A percentile compares a stretch with the other conserved stretches of the same genome.
These are phyloP conservation scores for Tortricodes alternella DNA, from an alignment of 2,888 invertebrate genomes.

Conservation along the genomic window DNA sequence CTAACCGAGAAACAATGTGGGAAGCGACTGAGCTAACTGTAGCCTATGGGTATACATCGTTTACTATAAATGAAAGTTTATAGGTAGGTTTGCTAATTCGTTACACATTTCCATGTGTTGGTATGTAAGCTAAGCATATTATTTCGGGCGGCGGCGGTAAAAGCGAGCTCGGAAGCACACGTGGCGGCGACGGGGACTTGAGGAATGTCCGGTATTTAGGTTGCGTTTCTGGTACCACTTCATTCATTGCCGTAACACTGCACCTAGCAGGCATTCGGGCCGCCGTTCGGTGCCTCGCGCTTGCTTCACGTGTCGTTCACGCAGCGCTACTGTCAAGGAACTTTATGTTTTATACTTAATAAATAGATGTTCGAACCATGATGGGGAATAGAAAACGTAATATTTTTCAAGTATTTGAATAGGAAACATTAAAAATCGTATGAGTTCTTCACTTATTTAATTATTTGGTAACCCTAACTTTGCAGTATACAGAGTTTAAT, in stretches of 20 bases:
- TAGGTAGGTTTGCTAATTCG: conserved; percentile 58
- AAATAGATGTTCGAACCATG: too few species aligned
- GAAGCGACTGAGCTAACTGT: conserved; percentile 20
- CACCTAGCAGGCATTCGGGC: conserved; percentile 56
- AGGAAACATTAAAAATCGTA: too few species aligned
- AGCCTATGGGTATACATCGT: conserved; percentile 14
- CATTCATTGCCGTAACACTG: conserved; percentile 79
- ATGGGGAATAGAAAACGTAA: too few species aligned
- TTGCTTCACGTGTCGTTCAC: conserved; percentile 4
- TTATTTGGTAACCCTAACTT: too few species aligned
- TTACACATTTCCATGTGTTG: conserved; percentile 61
- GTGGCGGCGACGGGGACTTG: conserved; percentile 67
- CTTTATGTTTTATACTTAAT: too few species aligned
- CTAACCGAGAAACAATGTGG: conserved; percentile 22
- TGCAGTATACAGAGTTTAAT: too few species aligned
- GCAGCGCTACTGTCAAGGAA: conserved; percentile 19
- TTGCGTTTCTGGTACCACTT: conserved; percentile 79
- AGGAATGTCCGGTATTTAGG: conserved; percentile 81
- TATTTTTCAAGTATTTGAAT: too few species aligned
- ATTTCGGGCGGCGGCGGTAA: conserved; percentile 70
- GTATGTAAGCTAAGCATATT: conserved; percentile 69
- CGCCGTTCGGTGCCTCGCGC: conserved; percentile 12
- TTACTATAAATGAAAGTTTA: conserved; percentile 34
- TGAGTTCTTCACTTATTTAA: too few species aligned
- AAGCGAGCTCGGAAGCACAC: conserved; percentile 70